Evolutionary conservation across 2,888 invertebrate genomes (phyloP), one percentile per base, ranked within the genome.

Genomic region (Dryococelus australis): DNA sequence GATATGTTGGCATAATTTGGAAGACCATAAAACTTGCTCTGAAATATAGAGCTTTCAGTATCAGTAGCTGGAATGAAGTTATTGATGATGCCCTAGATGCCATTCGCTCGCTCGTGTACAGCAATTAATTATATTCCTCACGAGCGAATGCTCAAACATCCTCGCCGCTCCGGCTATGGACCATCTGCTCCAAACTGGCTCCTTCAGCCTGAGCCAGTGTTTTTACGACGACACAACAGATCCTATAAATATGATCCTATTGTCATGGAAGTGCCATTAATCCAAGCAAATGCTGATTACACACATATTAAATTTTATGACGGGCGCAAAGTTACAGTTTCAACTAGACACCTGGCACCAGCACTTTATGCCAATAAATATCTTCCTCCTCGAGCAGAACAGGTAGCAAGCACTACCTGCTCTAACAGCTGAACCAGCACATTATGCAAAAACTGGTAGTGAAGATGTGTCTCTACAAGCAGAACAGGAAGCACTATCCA

Each of bases 271-370:
- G 90, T 79, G 12, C 10, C 79, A 10, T 27, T 79, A 88, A n/a
- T 90, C 3, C 87, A 90, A 87, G 87, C 87, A 2, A 90, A 90
- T 84, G 88, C 89, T 16, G 85, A 89, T n/a, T 90, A 89, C 47
- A 88, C 90, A 0, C 51, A 87, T 43, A 84, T 88, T 9, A 78
- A 89, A 13, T 43, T 84, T n/a, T 28, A 87, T n/a, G 35, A 88
- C 85, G 89, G 89, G 6, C 83, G 87, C 27, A 89, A 90, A 86
- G 20, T 24, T 24, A 79, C 3, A 27, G 79, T 6, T 26, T 79
- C 4, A 20, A 79, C 79, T 26, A 24, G n/a, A 79, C 20, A 79
- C 27, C n/a, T 79, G n/a, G n/a, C 79, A 5, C 79, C 79, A 12
- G 4, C 79, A 47, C 47, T 12, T 47, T 6, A 47, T 47, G 47